Conservation (phyloP, 2,797 vertebrate species). For the Holocentrus rufus region DNA sequence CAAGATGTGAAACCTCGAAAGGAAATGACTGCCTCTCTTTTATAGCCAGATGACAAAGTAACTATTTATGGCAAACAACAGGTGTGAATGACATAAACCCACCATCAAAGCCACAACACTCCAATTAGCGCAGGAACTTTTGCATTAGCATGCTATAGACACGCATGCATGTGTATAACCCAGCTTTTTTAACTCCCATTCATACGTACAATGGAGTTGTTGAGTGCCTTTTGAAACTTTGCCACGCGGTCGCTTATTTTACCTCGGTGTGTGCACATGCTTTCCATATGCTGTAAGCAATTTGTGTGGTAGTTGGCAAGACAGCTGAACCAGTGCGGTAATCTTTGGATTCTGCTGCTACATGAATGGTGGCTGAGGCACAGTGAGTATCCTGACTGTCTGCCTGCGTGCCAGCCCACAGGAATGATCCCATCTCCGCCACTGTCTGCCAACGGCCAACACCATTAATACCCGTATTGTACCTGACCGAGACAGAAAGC, state of each 20-base stretch:
- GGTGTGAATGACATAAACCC: conserved; percentile 21
- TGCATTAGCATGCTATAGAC: not conserved
- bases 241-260: conserved; percentile 69
- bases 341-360: conserved; percentile 77
- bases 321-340: conserved; percentile 72
- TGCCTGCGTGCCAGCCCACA: conserved; percentile 65
- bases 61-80: conserved; percentile 6
- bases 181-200: conserved; percentile 44
- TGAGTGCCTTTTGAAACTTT: conserved; percentile 67
- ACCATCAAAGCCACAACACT: not conserved
- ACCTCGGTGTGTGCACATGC: conserved; percentile 72
- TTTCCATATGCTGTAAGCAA: conserved; percentile 84
- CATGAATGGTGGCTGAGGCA: conserved; percentile 75
- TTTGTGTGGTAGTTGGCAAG: conserved; percentile 77
- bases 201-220: conserved; percentile 70
- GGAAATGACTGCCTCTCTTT: not conserved
- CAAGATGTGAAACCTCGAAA: conserved; percentile 13
- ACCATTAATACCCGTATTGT: conserved; percentile 55
- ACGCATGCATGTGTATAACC: not conserved
- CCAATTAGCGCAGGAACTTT: conserved; percentile 18
- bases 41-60: not conserved
- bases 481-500: conserved; percentile 34
- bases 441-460: conserved; percentile 61
- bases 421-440: conserved; percentile 66
- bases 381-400: conserved; percentile 67